Conservation (phyloP, 2,888 invertebrate species). For the Ellobium chinense region DNA sequence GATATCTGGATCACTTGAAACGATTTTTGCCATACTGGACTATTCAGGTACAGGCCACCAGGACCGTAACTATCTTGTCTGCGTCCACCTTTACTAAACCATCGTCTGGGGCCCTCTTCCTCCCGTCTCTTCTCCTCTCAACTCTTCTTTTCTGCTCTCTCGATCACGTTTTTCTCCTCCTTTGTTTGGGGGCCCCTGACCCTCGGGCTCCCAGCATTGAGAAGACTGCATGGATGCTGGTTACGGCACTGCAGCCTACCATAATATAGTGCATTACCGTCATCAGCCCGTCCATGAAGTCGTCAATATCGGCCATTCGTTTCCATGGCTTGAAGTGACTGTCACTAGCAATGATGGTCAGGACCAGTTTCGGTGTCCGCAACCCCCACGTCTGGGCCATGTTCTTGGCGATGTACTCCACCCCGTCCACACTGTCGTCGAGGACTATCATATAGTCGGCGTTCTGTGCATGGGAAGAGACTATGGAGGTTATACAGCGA, state of each 20-base stretch:
- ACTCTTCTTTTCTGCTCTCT: too few relatives aligned
- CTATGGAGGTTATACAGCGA: constrained; percentile 59
- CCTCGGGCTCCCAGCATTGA: too few relatives aligned
- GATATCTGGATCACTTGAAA: too few relatives aligned
- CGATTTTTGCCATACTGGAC: too few relatives aligned
- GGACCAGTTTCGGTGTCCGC: constrained; percentile 67
- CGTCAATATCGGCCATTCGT: constrained; percentile 59
- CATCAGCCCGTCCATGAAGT: constrained; percentile 70
- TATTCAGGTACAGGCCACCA: too few relatives aligned
- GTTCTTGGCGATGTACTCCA: constrained; percentile 60
- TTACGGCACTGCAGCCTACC: neutral
- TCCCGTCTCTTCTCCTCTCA: too few relatives aligned
- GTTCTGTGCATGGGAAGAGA: constrained; percentile 33
- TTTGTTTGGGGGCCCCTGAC: too few relatives aligned
- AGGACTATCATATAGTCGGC: constrained; percentile 63
- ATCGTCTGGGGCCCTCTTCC: too few relatives aligned
- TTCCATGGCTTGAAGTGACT: constrained; percentile 65
- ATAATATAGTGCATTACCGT: constrained; percentile 65
- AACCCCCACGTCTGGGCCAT: constrained; percentile 65
- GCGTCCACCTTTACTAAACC: too few relatives aligned
- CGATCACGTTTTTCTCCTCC: too few relatives aligned
- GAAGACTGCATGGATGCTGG: too few relatives aligned
- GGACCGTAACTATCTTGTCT: too few relatives aligned
- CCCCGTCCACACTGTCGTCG: constrained; percentile 52
- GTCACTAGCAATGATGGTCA: constrained; percentile 64